Percentiles rank a stretch among this genome's conserved stretches.
Conservation (phyloP, 2,113 vertebrate species). For the Apodemus sylvaticus region DNA sequence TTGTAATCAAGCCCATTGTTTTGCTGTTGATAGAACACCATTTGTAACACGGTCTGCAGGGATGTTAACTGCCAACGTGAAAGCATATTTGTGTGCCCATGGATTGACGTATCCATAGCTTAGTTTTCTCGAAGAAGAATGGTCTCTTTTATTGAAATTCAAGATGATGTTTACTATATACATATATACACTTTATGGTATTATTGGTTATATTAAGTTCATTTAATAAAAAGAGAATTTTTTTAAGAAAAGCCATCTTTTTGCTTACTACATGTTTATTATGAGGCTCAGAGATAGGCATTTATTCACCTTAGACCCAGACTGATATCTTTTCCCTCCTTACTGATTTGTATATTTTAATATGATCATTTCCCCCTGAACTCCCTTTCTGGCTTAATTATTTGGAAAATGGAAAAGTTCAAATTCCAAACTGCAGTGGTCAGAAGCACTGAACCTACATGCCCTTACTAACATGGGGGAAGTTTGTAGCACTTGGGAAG, state of each 20-base stretch:
- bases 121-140: conserved; percentile 59
- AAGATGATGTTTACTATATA: conserved; percentile 20
- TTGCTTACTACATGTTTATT: not conserved
- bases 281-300: not conserved
- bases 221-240: not conserved
- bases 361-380: not conserved
- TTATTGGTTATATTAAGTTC: not conserved
- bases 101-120: no score
- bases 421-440: conserved; percentile 24
- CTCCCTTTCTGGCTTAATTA: conserved; percentile 48
- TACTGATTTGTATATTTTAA: conserved; percentile 12
- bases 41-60: no score
- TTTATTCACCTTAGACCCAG: not conserved
- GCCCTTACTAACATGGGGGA: conserved; percentile 3
- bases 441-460: conserved; percentile 38
- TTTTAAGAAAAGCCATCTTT: not conserved
- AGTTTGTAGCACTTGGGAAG: conserved; percentile 27
- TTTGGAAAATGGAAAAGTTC: conserved; percentile 52
- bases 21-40: no score
- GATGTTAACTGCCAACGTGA: no score
- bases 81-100: no score
- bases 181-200: not conserved
- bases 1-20: no score
- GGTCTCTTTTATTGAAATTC: conserved; percentile 55
- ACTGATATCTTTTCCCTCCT: not conserved